A percentile compares a stretch with the other conserved stretches of the same genome.
These are phyloP conservation scores for Lithophane leautieri DNA, from an alignment of 2,888 invertebrate species.

Conservation along the genomic window DNA sequence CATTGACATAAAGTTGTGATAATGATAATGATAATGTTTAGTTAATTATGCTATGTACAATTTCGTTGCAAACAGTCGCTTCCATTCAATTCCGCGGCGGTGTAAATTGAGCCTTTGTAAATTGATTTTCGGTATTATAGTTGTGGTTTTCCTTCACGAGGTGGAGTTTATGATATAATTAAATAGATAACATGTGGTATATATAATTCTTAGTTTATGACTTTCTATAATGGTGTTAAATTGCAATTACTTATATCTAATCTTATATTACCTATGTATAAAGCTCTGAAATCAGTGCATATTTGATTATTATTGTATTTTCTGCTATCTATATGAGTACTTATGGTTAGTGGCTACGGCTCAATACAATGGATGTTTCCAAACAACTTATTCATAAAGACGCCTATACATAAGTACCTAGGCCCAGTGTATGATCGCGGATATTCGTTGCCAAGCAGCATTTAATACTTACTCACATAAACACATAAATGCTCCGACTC, in stretches of 20 bases:
- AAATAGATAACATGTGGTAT: constrained; percentile 1
- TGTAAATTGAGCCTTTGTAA: too few species aligned
- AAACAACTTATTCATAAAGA: not conserved
- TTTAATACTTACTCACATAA: too few species aligned
- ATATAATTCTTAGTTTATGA: not conserved
- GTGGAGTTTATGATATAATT: not conserved
- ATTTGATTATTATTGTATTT: constrained; percentile 14
- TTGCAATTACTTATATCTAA: constrained; percentile 21
- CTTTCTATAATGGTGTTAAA: constrained; percentile 11
- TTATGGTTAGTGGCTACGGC: not conserved
- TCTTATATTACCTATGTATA: not conserved
- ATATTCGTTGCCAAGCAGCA: not conserved
- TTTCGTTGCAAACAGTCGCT: too few species aligned
- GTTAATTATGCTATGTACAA: too few species aligned
- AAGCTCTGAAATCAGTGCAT: constrained; percentile 28
- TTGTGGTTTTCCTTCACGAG: not conserved
- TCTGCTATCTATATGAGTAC: not conserved
- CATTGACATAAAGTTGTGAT: too few species aligned
- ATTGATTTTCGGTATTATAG: not conserved
- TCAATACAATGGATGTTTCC: not conserved
- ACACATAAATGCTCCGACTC: too few species aligned
- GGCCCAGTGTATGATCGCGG: not conserved
- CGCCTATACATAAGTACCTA: not conserved
- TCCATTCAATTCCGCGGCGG: too few species aligned
- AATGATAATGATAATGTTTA: too few species aligned